A percentile compares a stretch with the other conserved stretches of the same genome.
These are phyloP conservation scores for Pseudococcus jackbeardsleyi DNA, from an alignment of 2,888 invertebrate genomes.

Conservation along the genomic window DNA sequence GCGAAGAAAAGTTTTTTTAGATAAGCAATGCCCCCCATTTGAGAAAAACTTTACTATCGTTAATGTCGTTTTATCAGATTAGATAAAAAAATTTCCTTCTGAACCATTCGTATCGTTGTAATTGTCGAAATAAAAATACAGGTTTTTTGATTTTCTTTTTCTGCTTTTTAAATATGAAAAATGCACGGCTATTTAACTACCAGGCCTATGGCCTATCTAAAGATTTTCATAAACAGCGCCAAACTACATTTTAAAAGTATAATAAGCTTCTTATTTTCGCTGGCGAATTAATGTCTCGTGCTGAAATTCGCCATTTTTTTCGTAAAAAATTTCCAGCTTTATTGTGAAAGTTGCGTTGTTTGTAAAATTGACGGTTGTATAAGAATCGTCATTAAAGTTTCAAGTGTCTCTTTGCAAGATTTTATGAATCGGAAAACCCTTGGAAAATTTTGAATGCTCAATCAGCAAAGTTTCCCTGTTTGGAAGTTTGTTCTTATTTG, in stretches of 20 bases:
- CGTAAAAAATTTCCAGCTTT: background rate
- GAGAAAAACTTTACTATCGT: background rate
- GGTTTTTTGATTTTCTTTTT: background rate
- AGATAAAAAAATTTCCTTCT: background rate
- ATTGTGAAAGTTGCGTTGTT: slow-evolving; percentile 3
- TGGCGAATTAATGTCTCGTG: background rate
- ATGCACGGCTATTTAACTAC: background rate
- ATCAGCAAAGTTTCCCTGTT: background rate
- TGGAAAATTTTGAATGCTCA: background rate
- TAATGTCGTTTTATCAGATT: slow-evolving; percentile 19
- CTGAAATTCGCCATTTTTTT: background rate
- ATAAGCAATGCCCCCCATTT: background rate
- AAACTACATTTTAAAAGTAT: slow-evolving; percentile 16
- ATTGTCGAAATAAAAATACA: background rate
- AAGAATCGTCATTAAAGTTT: background rate
- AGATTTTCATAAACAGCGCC: background rate
- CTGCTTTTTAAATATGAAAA: background rate
- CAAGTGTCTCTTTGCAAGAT: background rate
- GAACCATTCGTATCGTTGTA: background rate
- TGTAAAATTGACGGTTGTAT: slow-evolving; percentile 6
- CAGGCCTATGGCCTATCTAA: background rate
- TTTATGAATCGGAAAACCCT: background rate
- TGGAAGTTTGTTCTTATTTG: background rate
- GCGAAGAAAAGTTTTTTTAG: background rate
- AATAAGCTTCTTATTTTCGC: background rate